phyloP scores from a whole-genome alignment of 2,797 vertebrate species.

The Bradypus variegatus region DNA sequence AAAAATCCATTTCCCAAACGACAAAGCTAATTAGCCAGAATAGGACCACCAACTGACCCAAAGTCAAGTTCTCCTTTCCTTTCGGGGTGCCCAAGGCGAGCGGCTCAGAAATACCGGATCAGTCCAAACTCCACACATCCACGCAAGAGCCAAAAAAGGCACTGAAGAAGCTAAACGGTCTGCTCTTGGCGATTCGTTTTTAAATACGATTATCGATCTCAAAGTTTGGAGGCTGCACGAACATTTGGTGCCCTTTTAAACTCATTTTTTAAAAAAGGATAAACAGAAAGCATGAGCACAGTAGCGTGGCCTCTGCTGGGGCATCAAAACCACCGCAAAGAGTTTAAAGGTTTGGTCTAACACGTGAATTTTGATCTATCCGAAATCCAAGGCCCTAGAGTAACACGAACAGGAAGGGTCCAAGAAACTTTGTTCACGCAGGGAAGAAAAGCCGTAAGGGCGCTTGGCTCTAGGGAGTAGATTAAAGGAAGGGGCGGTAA shows the following conservation, averaged over 20 bases:
- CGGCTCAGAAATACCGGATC: neutral
- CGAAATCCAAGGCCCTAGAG: neutral
- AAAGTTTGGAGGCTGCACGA: neutral
- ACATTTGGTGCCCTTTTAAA: neutral
- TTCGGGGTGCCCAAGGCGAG: neutral
- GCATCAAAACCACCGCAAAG: neutral
- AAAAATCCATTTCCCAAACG: neutral
- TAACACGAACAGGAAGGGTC: neutral
- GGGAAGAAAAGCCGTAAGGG: neutral
- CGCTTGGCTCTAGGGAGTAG: neutral
- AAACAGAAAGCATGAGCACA: neutral
- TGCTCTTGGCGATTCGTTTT: neutral
- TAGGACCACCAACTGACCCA: neutral
- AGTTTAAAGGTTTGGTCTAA: neutral
- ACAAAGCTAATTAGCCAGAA: conserved; percentile 31
- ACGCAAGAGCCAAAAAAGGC: neutral
- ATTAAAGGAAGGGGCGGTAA: neutral
- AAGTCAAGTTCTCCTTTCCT: conserved; percentile 23
- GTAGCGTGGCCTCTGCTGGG: neutral
- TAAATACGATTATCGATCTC: neutral
- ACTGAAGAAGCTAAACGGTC: neutral
- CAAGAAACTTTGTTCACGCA: neutral
- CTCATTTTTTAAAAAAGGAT: neutral
- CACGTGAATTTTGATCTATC: neutral
- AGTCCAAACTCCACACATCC: neutral